These are phyloP conservation scores for Laticauda colubrina DNA, from an alignment of 2,113 vertebrate species.

Conservation along the genomic window DNA sequence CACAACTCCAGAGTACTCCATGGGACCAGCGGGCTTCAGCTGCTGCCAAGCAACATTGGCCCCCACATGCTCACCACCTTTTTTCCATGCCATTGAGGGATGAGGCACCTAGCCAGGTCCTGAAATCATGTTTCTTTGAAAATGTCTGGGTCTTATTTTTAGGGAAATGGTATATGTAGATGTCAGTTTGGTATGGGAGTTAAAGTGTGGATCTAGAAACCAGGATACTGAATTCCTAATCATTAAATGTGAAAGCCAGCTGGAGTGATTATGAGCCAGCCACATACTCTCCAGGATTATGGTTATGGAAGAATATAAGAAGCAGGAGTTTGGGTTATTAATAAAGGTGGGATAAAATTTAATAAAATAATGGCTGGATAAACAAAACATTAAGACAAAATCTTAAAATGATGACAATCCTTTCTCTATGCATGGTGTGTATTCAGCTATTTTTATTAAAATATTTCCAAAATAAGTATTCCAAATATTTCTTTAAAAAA, in stretches of 20 bases:
- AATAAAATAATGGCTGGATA: neutral
- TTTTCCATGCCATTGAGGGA: no score
- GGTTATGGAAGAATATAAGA: neutral
- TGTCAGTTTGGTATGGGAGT: neutral
- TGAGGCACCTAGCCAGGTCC: no score
- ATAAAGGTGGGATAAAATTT: neutral
- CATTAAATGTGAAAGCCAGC: neutral
- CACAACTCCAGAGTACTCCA: no score
- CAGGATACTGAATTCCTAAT: neutral
- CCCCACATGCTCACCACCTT: no score
- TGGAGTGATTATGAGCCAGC: neutral
- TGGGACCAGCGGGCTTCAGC: no score
- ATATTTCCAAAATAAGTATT: neutral
- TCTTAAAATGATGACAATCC: neutral
- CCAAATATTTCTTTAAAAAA: neutral
- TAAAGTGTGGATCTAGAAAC: neutral
- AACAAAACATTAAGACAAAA: neutral
- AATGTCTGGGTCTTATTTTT: no score
- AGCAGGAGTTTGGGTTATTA: neutral
- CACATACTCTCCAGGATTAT: neutral
- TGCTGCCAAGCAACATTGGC: no score
- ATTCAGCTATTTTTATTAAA: neutral
- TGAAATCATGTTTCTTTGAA: no score
- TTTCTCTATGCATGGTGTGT: neutral
- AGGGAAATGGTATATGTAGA: neutral